These are phyloP conservation scores for Seira musarum DNA, from an alignment of 2,888 invertebrate species.

Conservation along the genomic window DNA sequence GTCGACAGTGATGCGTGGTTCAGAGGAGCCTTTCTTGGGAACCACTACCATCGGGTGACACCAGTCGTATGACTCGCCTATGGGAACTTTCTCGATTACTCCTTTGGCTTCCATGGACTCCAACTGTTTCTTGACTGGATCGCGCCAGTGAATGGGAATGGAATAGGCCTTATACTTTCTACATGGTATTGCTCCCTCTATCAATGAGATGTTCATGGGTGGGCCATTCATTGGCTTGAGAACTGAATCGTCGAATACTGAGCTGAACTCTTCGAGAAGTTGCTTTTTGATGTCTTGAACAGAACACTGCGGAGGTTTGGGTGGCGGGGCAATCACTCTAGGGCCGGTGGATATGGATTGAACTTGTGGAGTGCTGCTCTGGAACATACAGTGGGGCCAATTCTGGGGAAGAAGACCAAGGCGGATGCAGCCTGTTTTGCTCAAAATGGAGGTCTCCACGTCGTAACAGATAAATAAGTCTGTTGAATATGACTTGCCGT, in stretches of 20 bases:
- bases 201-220: constrained; percentile 27
- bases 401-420: constrained; percentile 12
- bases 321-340: background rate
- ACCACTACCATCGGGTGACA: constrained; percentile 46
- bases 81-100: constrained; percentile 24
- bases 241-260: constrained; percentile 17
- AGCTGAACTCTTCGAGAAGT: background rate
- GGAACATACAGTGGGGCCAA: constrained; percentile 15
- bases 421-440: constrained; percentile 25
- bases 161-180: background rate
- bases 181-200: constrained; percentile 14
- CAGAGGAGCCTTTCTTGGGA: constrained; percentile 5
- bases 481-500: background rate
- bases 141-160: constrained; percentile 37
- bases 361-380: background rate
- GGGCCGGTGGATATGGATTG: background rate
- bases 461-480: background rate
- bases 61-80: constrained; percentile 37
- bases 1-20: constrained; percentile 10
- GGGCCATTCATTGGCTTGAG: background rate
- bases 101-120: constrained; percentile 25
- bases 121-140: constrained; percentile 16
- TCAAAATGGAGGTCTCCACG: constrained; percentile 11
- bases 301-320: background rate
- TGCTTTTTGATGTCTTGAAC: background rate